A percentile compares a stretch with the other conserved stretches of the same genome.
These are phyloP conservation scores for Clarias fuscus DNA, from an alignment of 2,797 vertebrate species.

Conservation along the genomic window DNA sequence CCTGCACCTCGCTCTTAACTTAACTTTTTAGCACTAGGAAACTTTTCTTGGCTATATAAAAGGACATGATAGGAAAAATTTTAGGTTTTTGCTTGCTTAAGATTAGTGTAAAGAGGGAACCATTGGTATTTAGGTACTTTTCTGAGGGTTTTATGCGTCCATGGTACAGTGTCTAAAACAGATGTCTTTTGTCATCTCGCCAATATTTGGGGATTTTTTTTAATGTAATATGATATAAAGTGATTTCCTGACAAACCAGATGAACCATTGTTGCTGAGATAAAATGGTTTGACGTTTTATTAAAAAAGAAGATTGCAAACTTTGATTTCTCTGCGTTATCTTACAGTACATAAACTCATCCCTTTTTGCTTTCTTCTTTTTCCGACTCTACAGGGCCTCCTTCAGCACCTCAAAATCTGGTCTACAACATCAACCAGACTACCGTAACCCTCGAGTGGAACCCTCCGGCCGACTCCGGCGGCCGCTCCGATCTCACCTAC, in stretches of 20 bases:
- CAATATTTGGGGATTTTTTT: neutral
- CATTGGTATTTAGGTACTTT: too few species aligned
- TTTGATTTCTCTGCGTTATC: too few species aligned
- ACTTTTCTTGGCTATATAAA: neutral
- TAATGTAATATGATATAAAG: too few species aligned
- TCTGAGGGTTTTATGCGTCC: neutral
- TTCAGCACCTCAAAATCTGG: conserved; percentile 96
- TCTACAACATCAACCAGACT: conserved; percentile 99
- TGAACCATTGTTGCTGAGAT: too few species aligned
- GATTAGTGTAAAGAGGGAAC: too few species aligned
- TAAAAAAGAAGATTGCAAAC: too few species aligned
- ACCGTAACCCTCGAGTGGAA: conserved; percentile 95
- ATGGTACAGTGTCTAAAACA: neutral
- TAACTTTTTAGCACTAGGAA: neutral
- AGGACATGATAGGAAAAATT: neutral
- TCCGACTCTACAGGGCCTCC: conserved; percentile 82
- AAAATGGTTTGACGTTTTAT: too few species aligned
- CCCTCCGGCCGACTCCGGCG: conserved; percentile 91
- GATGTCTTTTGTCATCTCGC: neutral
- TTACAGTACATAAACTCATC: neutral
- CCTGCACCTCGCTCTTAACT: conserved; percentile 12
- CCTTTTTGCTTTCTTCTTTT: conserved; percentile 29
- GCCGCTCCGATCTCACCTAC: conserved; percentile 94
- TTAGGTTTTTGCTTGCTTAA: neutral
- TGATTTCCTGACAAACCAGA: too few species aligned